phyloP scores from a whole-genome alignment of 1,140 invertebrate species.

The silkworm (Bombyx mori) region DNA sequence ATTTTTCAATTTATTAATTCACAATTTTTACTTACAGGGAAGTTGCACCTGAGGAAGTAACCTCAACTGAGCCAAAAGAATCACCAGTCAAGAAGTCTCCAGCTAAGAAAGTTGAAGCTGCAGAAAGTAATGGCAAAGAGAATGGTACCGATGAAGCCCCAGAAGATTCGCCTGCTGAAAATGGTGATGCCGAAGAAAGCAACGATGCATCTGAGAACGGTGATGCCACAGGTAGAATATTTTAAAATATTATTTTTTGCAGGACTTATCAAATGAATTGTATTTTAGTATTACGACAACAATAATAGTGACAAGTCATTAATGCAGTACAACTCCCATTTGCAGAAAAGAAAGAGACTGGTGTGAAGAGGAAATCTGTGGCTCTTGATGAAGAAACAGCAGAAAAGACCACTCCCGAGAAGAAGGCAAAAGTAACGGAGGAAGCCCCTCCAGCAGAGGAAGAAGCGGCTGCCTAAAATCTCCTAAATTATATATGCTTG shows the following conservation, averaged over 20 bases:
- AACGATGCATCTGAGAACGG: conserved; percentile 75
- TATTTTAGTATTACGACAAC: background rate
- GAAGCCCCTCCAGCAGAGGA: conserved; percentile 73
- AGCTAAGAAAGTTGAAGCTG: conserved; percentile 60
- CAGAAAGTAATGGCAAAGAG: conserved; percentile 73
- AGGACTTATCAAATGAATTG: background rate
- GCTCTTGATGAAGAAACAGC: conserved; percentile 69
- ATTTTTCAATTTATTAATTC: background rate
- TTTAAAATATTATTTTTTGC: background rate
- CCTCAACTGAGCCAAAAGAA: conserved; percentile 51
- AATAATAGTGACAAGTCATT: background rate
- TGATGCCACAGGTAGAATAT: conserved; percentile 64
- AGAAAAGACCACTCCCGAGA: conserved; percentile 77
- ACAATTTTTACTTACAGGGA: conserved; percentile 37
- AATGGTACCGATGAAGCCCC: conserved; percentile 61
- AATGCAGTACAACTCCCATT: conserved; percentile 6
- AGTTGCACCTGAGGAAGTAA: conserved; percentile 52
- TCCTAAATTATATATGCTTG: conserved; percentile 30
- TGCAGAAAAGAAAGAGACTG: conserved; percentile 56
- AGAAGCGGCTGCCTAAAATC: conserved; percentile 76
- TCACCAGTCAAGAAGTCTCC: conserved; percentile 67
- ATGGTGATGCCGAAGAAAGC: conserved; percentile 71
- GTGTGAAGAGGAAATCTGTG: conserved; percentile 81
- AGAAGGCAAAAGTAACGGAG: conserved; percentile 80
- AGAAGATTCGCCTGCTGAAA: conserved; percentile 62